A percentile compares a stretch with the other conserved stretches of the same genome.
Conservation (phyloP, 1,140 invertebrate species). For the Asbolus verrucosus region DNA sequence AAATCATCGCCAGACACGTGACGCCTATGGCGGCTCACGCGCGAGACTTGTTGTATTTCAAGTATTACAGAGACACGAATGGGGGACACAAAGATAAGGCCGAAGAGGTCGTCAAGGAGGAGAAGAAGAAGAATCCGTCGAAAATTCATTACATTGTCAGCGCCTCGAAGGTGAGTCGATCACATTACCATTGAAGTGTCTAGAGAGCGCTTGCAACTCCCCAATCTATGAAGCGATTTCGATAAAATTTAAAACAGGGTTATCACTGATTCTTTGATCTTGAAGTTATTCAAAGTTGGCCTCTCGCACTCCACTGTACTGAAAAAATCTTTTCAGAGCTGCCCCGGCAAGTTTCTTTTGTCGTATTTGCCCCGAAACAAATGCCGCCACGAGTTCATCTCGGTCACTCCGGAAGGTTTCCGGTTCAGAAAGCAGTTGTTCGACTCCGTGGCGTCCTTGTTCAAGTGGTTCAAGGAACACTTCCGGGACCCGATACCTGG, state of each 20-base stretch:
- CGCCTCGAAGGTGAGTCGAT: slow-evolving; percentile 74
- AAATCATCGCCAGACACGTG: slow-evolving; percentile 97
- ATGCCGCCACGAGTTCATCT: slow-evolving; percentile 91
- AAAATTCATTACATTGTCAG: slow-evolving; percentile 95
- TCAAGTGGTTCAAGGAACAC: slow-evolving; percentile 99
- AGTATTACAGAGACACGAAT: slow-evolving; percentile 85
- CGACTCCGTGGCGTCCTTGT: slow-evolving; percentile 82
- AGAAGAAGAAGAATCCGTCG: slow-evolving; percentile 86
- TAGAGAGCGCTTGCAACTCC: no score
- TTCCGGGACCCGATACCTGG: slow-evolving; percentile 91
- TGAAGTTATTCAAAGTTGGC: no score
- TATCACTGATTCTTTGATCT: no score
- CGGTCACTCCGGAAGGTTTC: slow-evolving; percentile 92
- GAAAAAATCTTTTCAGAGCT: slow-evolving; percentile 69
- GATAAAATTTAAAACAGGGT: no score
- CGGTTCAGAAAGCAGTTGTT: slow-evolving; percentile 91
- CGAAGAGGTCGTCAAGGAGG: slow-evolving; percentile 87
- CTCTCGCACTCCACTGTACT: neutral
- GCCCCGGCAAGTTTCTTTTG: slow-evolving; percentile 95
- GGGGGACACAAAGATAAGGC: slow-evolving; percentile 85
- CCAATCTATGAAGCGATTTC: no score
- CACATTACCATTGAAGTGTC: no score
- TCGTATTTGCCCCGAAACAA: slow-evolving; percentile 91
- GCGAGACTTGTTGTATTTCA: slow-evolving; percentile 91
- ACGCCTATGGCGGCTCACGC: slow-evolving; percentile 96